Evolutionary conservation across 2,888 invertebrate species (phyloP).

Genomic region (Drosophila mettleri): DNA sequence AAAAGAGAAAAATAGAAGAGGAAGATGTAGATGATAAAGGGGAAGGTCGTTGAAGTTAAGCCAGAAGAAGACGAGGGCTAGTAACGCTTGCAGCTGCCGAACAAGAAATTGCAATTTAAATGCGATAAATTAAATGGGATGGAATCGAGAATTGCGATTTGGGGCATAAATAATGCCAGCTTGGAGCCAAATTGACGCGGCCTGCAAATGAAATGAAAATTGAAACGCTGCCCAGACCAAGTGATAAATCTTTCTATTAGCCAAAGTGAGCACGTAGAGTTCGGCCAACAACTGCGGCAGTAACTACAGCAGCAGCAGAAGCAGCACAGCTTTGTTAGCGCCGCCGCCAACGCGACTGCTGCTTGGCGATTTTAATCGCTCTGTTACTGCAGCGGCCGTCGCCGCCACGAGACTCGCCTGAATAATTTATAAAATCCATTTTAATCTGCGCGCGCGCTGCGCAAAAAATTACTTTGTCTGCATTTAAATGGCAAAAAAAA

Average conservation of each 20-base stretch:
- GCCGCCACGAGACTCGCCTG: slow-evolving; percentile 54
- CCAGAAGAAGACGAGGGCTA: slow-evolving; percentile 10
- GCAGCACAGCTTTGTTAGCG: slow-evolving; percentile 51
- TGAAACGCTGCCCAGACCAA: slow-evolving; percentile 66
- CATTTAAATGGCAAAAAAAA: slow-evolving; percentile 76
- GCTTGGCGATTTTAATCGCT: slow-evolving; percentile 75
- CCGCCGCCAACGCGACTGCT: slow-evolving; percentile 66
- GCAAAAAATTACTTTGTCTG: slow-evolving; percentile 82
- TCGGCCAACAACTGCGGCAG: slow-evolving; percentile 21
- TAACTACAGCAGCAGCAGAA: slow-evolving; percentile 10
- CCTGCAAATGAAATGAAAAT: slow-evolving; percentile 77
- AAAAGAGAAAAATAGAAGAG: not conserved
- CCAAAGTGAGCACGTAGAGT: slow-evolving; percentile 62
- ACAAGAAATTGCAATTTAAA: slow-evolving; percentile 81
- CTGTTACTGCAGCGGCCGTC: slow-evolving; percentile 14
- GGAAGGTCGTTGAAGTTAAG: slow-evolving; percentile 5
- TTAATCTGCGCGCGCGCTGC: slow-evolving; percentile 76
- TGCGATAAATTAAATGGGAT: slow-evolving; percentile 71
- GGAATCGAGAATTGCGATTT: slow-evolving; percentile 31
- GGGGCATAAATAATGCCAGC: slow-evolving; percentile 66
- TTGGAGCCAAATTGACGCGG: slow-evolving; percentile 62
- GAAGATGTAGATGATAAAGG: not conserved
- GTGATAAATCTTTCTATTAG: slow-evolving; percentile 83
- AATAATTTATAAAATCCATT: slow-evolving; percentile 82
- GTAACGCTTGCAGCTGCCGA: slow-evolving; percentile 24